Percentiles rank a stretch among this genome's conserved stretches.
Evolutionary conservation across 2,797 vertebrate species (phyloP).

Genomic region (Pipistrellus kuhlii): DNA sequence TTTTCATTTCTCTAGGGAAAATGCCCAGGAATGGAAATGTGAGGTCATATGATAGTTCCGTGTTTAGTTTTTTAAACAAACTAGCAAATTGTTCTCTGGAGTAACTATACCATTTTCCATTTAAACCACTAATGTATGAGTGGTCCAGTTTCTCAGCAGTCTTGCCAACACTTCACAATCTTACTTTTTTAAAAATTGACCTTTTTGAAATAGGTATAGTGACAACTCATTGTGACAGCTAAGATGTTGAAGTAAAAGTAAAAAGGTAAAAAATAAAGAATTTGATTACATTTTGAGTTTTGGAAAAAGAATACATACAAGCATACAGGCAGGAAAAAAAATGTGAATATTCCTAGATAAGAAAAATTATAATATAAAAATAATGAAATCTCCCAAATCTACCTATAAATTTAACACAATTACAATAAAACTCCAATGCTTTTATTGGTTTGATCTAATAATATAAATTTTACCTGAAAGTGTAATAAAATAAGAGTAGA

Average conservation of each 20-base stretch:
- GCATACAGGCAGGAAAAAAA: neutral
- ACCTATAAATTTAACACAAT: neutral
- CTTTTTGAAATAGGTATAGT: neutral
- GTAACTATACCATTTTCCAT: neutral
- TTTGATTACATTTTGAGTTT: conserved; percentile 15
- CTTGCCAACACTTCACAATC: conserved; percentile 13
- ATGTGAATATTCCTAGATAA: neutral
- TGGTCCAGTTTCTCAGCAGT: neutral
- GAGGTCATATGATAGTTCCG: neutral
- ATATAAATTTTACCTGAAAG: neutral
- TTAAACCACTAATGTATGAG: neutral
- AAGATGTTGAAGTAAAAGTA: neutral
- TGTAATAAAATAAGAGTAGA: neutral
- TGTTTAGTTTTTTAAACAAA: conserved; percentile 28
- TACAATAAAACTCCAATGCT: neutral
- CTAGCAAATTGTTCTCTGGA: neutral
- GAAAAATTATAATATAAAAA: neutral
- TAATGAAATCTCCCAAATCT: neutral
- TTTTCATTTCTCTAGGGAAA: conserved; percentile 46
- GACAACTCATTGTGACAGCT: neutral
- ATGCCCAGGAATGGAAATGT: neutral
- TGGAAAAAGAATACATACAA: neutral
- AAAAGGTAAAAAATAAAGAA: conserved; percentile 11
- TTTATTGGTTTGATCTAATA: neutral
- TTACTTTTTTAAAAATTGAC: neutral